A percentile compares a stretch with the other conserved stretches of the same genome.
These are phyloP conservation scores for Berghia stephanieae DNA, from an alignment of 1,140 invertebrate genomes.

Conservation along the genomic window DNA sequence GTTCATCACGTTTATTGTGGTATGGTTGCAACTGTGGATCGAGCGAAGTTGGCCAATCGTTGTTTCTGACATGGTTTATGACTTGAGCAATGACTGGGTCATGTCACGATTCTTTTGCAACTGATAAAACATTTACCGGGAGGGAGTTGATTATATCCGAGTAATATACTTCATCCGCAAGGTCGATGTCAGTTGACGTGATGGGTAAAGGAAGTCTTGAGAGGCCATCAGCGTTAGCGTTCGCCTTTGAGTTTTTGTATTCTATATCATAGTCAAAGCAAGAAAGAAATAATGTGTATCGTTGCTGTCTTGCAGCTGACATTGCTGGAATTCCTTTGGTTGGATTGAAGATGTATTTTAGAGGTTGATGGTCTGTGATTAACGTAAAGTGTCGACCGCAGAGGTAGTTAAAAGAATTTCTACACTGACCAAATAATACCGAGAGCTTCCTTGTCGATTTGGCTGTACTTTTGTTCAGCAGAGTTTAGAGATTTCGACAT, in stretches of 20 bases:
- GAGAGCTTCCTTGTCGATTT: conserved; percentile 71
- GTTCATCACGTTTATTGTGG: conserved; percentile 31
- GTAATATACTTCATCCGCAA: conserved; percentile 14
- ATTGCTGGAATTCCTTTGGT: conserved; percentile 46
- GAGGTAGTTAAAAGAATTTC: conserved; percentile 70
- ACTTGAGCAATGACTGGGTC: conserved; percentile 11
- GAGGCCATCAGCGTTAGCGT: conserved; percentile 39
- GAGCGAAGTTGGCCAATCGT: conserved; percentile 13
- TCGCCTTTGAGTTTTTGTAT: conserved; percentile 32
- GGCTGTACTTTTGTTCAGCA: conserved; percentile 68
- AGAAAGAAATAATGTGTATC: conserved; percentile 60
- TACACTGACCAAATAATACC: conserved; percentile 69
- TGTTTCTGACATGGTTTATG: not conserved
- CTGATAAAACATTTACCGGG: not conserved
- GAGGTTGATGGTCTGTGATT: conserved; percentile 63
- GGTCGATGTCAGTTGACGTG: not conserved
- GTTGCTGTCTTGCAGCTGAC: conserved; percentile 58
- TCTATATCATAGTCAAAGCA: conserved; percentile 61
- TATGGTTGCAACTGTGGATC: conserved; percentile 28
- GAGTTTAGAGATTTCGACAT: conserved; percentile 62
- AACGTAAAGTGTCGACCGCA: conserved; percentile 62
- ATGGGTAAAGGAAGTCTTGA: conserved; percentile 35
- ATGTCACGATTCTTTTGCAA: not conserved
- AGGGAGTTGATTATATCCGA: not conserved
- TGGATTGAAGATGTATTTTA: conserved; percentile 62